Base-by-base conservation (phyloP, 2,888 invertebrate species). In the Ellobium chinense region DNA sequence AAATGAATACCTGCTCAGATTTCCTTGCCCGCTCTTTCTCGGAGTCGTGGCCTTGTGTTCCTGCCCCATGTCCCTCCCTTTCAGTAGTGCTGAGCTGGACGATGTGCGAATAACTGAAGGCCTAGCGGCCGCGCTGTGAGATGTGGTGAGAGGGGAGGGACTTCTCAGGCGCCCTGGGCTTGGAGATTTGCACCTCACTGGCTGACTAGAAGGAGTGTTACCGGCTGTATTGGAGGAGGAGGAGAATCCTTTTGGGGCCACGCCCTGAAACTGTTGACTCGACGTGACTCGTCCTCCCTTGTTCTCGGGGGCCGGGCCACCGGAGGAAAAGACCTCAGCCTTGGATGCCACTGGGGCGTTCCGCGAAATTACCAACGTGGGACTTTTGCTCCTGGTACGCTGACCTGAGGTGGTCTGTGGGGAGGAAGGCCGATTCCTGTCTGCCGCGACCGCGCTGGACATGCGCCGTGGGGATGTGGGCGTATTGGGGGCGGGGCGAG, bases 401-500 rank as follows among this genome's bases (percentile, higher is more conserved):
- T 70, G 66, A 37, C 9, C 24, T 66, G 68, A 56, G 5, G 72
- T 27, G 1, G 36, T 68, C 27, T 78, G 78, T 2, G 78, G 78
- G 24, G 80, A 80, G 0, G 24, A 29, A 4, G 73, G 68, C 27
- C 69, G 54, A 31, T 27, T 34, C 7, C 72, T 24, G 62, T 58
- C n/a, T 21, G n/a, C 18, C 5, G 46, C 62, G 24, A 70, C 63
- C 2, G 73, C 54, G 27, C 62, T 21, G 37, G 80, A 80, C 70
- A 78, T 78, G 14, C 81, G 72, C 1, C 83, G 63, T 9, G 83
- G 81, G 9, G 83, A 83, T 39, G 75, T 78, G 0, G 70, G 78
- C 1, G 60, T 74, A 58, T 70, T 78, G 27, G 65, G 65, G 21
- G 39, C 46, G 1, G 70, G 24, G 36, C 62, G 74, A 70, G 76